Evolutionary conservation across 2,888 invertebrate species (phyloP).

Genomic region (Lissonota sp.): DNA sequence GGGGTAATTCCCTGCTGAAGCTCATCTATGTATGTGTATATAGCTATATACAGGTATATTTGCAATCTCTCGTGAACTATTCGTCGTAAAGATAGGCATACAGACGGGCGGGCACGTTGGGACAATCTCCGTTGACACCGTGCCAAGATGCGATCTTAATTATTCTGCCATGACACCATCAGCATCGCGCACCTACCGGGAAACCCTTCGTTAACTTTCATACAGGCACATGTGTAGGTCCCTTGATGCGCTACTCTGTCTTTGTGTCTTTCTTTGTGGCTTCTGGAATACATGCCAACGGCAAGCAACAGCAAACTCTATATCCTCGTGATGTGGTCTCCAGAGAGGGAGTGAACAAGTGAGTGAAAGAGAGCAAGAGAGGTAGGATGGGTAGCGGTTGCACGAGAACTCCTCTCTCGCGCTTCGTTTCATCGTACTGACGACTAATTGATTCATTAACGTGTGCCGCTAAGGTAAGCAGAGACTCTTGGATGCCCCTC

Average conservation of each 20-base stretch:
- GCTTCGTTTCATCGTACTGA: slow-evolving; percentile 70
- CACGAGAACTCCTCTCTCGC: slow-evolving; percentile 58
- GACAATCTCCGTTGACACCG: slow-evolving; percentile 71
- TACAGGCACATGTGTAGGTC: slow-evolving; percentile 11
- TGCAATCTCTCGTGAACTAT: slow-evolving; percentile 48
- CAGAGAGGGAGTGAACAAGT: slow-evolving; percentile 24
- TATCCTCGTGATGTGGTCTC: slow-evolving; percentile 43
- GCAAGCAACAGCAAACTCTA: slow-evolving; percentile 23
- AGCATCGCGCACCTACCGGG: slow-evolving; percentile 55
- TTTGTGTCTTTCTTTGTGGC: slow-evolving; percentile 26
- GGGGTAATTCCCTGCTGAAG: slow-evolving; percentile 46
- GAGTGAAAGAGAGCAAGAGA: not conserved
- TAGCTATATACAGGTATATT: not conserved
- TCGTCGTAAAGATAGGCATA: slow-evolving; percentile 51
- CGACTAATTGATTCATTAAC: slow-evolving; percentile 77
- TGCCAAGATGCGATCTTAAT: slow-evolving; percentile 75
- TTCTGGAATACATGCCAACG: slow-evolving; percentile 45
- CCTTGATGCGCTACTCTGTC: slow-evolving; percentile 31
- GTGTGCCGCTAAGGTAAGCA: slow-evolving; percentile 55
- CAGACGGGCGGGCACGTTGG: slow-evolving; percentile 52
- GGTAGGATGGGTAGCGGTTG: not conserved
- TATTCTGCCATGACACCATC: slow-evolving; percentile 71
- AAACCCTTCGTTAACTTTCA: slow-evolving; percentile 45
- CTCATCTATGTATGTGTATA: not conserved
- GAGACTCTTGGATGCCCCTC: slow-evolving; percentile 38